These are phyloP conservation scores for Caranx ignobilis DNA, from an alignment of 2,113 vertebrate species.

Conservation along the genomic window DNA sequence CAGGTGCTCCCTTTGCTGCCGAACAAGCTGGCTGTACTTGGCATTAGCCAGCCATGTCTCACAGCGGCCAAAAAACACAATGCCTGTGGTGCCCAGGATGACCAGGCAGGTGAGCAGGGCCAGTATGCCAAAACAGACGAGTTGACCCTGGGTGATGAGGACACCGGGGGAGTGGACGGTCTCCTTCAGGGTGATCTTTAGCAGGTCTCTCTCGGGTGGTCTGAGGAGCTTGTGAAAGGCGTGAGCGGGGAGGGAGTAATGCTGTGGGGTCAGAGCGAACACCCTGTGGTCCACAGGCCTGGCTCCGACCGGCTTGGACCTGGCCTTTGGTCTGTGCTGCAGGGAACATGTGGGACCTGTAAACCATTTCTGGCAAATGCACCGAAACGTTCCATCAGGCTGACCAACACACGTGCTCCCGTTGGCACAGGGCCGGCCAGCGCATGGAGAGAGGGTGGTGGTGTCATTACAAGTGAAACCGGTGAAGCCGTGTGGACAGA, in stretches of 20 bases:
- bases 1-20: slow-evolving; percentile 90
- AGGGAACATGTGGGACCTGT: slow-evolving; percentile 85
- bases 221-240: slow-evolving; percentile 86
- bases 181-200: slow-evolving; percentile 94
- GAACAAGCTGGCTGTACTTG: slow-evolving; percentile 89
- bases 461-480: slow-evolving; percentile 88
- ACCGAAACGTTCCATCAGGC: slow-evolving; percentile 85
- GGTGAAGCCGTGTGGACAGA: slow-evolving; percentile 86
- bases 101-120: slow-evolving; percentile 94
- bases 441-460: slow-evolving; percentile 75
- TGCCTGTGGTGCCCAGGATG: slow-evolving; percentile 90
- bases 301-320: slow-evolving; percentile 52
- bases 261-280: slow-evolving; percentile 71
- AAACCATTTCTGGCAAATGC: slow-evolving; percentile 87
- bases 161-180: slow-evolving; percentile 84
- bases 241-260: slow-evolving; percentile 84
- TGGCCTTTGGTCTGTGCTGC: slow-evolving; percentile 63
- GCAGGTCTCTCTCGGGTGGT: slow-evolving; percentile 85
- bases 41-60: slow-evolving; percentile 92
- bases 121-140: slow-evolving; percentile 93
- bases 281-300: slow-evolving; percentile 72
- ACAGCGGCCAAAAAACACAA: slow-evolving; percentile 94
- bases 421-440: slow-evolving; percentile 86
- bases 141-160: slow-evolving; percentile 91
- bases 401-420: slow-evolving; percentile 86